Evolutionary conservation across 1,140 invertebrate genomes (phyloP), one percentile per base, ranked within the genome.

Genomic region (Platyscapa corneri): DNA sequence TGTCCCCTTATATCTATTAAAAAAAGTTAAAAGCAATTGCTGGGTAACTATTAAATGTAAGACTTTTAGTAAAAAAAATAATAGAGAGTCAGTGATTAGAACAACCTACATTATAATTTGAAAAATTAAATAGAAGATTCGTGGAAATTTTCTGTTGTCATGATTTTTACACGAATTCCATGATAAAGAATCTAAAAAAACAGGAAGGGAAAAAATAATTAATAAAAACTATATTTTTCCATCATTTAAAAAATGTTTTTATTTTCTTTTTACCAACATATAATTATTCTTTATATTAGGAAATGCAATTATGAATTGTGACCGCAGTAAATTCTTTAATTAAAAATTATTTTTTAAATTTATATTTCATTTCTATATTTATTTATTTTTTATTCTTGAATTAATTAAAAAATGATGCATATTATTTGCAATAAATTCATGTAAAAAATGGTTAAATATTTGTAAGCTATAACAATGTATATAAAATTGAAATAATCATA

Each of bases 201-300:
- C 34, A n/a, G 85, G 2, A 46, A 46, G 39, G 85, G 78, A 88
- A 78, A 87, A 87, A 87, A 49, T 74, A 42, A 84, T 82, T 77
- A 90, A 90, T 90, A 89, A 90, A 91, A 87, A 89, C 87, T 89
- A 89, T 91, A 91, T 91, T 91, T 90, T 91, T 90, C 88, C 89
- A 90, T 87, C 88, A 91, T 89, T 89, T 83, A 70, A 84, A 67
- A 49, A 1, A 37, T 83, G 82, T 65, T 46, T 34, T 53, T 67
- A 65, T n/a, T 34, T 83, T 83, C 37, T 64, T 53, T 20, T 18
- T 46, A 20, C 14, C 14, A 56, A 14, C 20, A 30, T 75, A 2
- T 30, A n/a, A 46, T 30, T 20, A 7, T 70, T 70, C 20, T 70
- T 37, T 70, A 34, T 70, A n/a, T 75, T 39, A 12, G 39, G 37